A percentile compares a stretch with the other conserved stretches of the same genome.
These are phyloP conservation scores for Pardalotus punctatus DNA, from an alignment of 2,113 vertebrate species.

Conservation along the genomic window DNA sequence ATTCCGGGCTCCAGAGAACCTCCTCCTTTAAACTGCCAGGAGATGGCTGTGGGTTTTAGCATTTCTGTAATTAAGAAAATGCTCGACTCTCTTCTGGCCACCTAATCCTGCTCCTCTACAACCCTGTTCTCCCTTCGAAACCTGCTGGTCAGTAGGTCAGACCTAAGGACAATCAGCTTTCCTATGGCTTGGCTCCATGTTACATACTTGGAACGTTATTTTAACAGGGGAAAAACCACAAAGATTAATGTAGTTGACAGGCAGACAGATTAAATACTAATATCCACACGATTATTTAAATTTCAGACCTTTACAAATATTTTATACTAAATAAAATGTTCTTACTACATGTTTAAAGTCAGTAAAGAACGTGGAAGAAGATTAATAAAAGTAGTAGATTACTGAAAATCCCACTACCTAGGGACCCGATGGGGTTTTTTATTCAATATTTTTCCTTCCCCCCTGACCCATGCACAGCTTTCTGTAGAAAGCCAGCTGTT, in stretches of 20 bases:
- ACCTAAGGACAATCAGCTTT: background rate
- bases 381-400: slow-evolving; percentile 56
- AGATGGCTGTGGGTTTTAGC: background rate
- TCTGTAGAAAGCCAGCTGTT: background rate
- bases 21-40: background rate
- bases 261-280: slow-evolving; percentile 52
- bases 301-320: slow-evolving; percentile 41
- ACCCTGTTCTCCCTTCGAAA: background rate
- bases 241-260: slow-evolving; percentile 35
- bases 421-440: background rate
- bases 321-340: slow-evolving; percentile 32
- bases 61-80: background rate
- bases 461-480: background rate
- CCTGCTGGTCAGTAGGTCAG: background rate
- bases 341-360: slow-evolving; percentile 28
- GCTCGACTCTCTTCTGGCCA: background rate
- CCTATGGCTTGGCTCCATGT: background rate
- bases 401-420: slow-evolving; percentile 55
- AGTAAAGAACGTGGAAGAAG: slow-evolving; percentile 38
- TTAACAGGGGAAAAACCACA: background rate
- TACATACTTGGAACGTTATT: background rate
- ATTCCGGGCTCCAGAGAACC: background rate
- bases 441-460: background rate
- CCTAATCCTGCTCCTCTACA: background rate
- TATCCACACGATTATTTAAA: slow-evolving; percentile 47